These are phyloP conservation scores for Leptobrachium ailaonicum DNA, from an alignment of 2,113 vertebrate genomes.

Conservation along the genomic window DNA sequence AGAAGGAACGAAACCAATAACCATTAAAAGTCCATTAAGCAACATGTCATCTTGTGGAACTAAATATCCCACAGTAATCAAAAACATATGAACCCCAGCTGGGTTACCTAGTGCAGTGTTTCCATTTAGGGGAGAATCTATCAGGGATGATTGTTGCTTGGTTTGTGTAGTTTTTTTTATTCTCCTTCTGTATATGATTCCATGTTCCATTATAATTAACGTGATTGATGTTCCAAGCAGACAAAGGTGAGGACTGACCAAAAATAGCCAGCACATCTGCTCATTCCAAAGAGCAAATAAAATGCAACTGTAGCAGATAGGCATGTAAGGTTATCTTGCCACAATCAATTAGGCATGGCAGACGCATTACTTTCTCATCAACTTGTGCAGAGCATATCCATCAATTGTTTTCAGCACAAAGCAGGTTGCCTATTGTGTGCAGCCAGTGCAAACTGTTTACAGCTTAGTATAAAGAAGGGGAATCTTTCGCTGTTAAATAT, in stretches of 20 bases:
- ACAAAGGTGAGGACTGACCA: constrained; percentile 78
- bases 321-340: constrained; percentile 53
- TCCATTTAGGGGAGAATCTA: constrained; percentile 95
- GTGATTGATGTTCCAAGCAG: constrained; percentile 78
- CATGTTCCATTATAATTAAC: constrained; percentile 76
- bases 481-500: constrained; percentile 35
- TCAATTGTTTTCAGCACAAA: constrained; percentile 29
- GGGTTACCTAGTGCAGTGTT: constrained; percentile 96
- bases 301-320: constrained; percentile 57
- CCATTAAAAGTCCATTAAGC: constrained; percentile 99
- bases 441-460: constrained; percentile 11
- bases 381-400: constrained; percentile 39
- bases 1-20: constrained; percentile 89
- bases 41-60: constrained; percentile 98
- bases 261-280: constrained; percentile 69
- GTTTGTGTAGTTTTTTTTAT: constrained; percentile 85
- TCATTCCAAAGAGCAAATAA: constrained; percentile 59
- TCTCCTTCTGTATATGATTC: constrained; percentile 77
- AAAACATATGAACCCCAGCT: constrained; percentile 99
- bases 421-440: constrained; percentile 27
- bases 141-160: constrained; percentile 92
- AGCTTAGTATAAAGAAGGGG: constrained; percentile 22
- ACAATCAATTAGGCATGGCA: constrained; percentile 49
- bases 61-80: constrained; percentile 99
- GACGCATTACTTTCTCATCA: constrained; percentile 50